Conservation (phyloP, 2,113 vertebrate species). For the Malaclemys terrapin region DNA sequence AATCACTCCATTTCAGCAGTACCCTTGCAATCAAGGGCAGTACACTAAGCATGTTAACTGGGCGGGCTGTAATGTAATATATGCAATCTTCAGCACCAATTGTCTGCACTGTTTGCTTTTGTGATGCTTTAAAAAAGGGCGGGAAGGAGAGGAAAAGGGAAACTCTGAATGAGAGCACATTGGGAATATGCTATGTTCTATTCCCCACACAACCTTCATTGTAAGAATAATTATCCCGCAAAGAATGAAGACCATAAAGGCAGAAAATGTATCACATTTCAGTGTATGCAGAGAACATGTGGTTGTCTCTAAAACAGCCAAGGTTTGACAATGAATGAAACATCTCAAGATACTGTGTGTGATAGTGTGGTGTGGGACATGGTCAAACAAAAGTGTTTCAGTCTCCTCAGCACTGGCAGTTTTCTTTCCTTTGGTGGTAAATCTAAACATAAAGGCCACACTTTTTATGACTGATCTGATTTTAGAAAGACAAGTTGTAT, state of each 20-base stretch:
- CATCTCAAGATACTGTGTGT: neutral
- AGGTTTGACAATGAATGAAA: neutral
- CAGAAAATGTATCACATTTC: neutral
- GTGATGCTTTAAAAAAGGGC: neutral
- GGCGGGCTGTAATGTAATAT: neutral
- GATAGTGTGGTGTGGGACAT: neutral
- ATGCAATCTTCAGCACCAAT: accelerated
- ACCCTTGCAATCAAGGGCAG: accelerated
- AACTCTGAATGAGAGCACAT: neutral
- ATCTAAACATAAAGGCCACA: neutral
- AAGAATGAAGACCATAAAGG: neutral
- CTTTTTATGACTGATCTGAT: constrained; percentile 3
- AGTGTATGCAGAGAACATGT: neutral
- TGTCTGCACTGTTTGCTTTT: neutral
- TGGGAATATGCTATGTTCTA: neutral
- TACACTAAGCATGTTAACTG: neutral
- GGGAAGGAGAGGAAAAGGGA: neutral
- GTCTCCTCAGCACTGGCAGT: neutral
- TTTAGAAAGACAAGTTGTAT: constrained; percentile 1
- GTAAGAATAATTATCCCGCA: neutral
- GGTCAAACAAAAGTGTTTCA: constrained; percentile 5
- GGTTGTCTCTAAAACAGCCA: neutral
- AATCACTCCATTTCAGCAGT: neutral
- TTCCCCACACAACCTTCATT: neutral
- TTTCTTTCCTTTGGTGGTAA: constrained; percentile 28